Evolutionary conservation across 2,113 vertebrate genomes (phyloP).

Genomic region (Ptilorrhoa leucosticta): DNA sequence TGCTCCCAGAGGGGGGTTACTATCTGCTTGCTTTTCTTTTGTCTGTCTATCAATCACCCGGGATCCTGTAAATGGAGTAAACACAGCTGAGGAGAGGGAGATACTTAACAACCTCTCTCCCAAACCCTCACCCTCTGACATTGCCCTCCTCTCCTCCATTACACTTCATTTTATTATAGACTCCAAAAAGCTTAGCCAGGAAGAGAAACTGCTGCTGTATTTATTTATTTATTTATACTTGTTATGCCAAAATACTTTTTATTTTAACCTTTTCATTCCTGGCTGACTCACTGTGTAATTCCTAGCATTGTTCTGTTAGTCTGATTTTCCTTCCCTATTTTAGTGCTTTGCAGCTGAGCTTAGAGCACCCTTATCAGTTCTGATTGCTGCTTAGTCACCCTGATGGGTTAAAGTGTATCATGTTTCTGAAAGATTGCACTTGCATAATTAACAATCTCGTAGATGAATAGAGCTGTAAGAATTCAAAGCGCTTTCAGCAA

Average conservation of each 20-base stretch:
- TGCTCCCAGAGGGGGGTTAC: slow-evolving; percentile 55
- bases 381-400: slow-evolving; percentile 7
- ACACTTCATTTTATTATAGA: slow-evolving; percentile 56
- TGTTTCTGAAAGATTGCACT: slow-evolving; percentile 25
- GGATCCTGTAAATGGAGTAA: slow-evolving; percentile 44
- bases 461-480: not conserved
- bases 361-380: not conserved
- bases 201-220: slow-evolving; percentile 19
- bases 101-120: slow-evolving; percentile 56
- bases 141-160: slow-evolving; percentile 35
- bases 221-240: slow-evolving; percentile 15
- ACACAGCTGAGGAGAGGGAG: slow-evolving; percentile 35
- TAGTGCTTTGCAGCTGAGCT: not conserved
- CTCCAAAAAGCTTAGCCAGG: slow-evolving; percentile 22
- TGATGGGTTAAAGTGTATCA: slow-evolving; percentile 15
- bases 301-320: not conserved
- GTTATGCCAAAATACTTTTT: slow-evolving; percentile 8
- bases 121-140: slow-evolving; percentile 32
- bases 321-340: not conserved
- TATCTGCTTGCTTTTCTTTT: slow-evolving; percentile 8
- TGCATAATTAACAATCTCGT: not conserved
- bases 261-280: slow-evolving; percentile 7
- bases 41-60: slow-evolving; percentile 43
- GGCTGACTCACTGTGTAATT: not conserved
- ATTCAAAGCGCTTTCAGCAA: slow-evolving; percentile 6